These are phyloP conservation scores for Eupithecia pulchellata DNA, from an alignment of 2,888 invertebrate genomes.

Conservation along the genomic window DNA sequence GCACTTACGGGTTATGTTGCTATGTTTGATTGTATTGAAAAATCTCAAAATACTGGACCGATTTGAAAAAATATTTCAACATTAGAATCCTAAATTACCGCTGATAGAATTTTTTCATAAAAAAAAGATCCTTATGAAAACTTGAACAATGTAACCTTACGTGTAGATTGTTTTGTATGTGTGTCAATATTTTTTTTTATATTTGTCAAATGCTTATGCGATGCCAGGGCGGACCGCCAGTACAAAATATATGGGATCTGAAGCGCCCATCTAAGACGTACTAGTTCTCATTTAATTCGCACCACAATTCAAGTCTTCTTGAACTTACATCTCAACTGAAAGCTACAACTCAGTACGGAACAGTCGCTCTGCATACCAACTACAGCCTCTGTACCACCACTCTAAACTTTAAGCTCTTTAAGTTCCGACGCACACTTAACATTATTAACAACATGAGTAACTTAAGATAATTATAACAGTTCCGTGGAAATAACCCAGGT, in stretches of 20 bases:
- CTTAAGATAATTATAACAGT: conserved; percentile 24
- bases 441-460: conserved; percentile 32
- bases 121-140: no score
- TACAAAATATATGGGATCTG: not conserved
- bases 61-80: no score
- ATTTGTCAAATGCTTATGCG: no score
- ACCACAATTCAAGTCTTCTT: conserved; percentile 18
- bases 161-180: no score
- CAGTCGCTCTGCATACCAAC: conserved; percentile 23
- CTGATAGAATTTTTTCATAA: no score
- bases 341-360: conserved; percentile 7
- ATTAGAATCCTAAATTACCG: no score
- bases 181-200: no score
- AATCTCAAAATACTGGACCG: no score
- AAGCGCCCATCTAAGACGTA: not conserved
- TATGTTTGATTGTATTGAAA: no score
- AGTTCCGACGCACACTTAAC: conserved; percentile 31
- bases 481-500: conserved; percentile 10
- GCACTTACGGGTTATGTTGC: no score
- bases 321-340: conserved; percentile 17
- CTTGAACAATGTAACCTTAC: no score
- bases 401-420: conserved; percentile 22
- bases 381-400: conserved; percentile 26
- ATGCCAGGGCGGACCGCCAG: no score
- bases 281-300: not conserved